Evolutionary conservation across 2,888 invertebrate genomes (phyloP).

Genomic region (Caenorhabditis becei): DNA sequence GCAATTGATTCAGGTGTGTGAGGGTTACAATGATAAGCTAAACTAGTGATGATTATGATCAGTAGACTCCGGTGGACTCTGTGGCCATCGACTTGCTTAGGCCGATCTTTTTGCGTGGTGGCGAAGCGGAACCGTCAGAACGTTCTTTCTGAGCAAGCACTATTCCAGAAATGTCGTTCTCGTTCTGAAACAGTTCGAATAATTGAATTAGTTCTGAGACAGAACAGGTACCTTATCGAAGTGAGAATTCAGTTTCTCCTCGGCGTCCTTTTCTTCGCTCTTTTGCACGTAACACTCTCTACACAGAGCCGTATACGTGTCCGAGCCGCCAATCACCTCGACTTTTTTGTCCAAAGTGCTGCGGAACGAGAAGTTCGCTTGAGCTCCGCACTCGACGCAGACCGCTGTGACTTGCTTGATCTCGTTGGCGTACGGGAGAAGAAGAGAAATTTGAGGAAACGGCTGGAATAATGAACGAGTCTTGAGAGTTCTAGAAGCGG

Average conservation of each 20-base stretch:
- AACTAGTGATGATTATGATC: not conserved
- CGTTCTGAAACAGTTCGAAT: conserved; percentile 42
- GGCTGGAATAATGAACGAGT: conserved; percentile 62
- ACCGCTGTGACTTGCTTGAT: conserved; percentile 71
- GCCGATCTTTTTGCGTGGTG: conserved; percentile 61
- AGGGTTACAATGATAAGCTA: conserved; percentile 1
- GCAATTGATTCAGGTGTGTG: conserved; percentile 51
- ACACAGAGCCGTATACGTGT: conserved; percentile 71
- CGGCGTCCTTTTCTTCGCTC: conserved; percentile 54
- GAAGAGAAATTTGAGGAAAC: conserved; percentile 69
- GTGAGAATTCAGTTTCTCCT: conserved; percentile 43
- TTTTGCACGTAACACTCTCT: conserved; percentile 61
- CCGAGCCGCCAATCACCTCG: conserved; percentile 72
- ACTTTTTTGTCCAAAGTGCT: conserved; percentile 70
- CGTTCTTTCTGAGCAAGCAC: conserved; percentile 31
- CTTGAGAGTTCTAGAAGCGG: not conserved
- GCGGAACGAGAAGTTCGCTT: conserved; percentile 71
- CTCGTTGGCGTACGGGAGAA: conserved; percentile 69
- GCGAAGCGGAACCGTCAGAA: conserved; percentile 37
- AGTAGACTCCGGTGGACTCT: conserved; percentile 20
- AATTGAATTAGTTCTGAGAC: not conserved
- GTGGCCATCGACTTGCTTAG: conserved; percentile 52
- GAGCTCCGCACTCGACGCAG: conserved; percentile 68
- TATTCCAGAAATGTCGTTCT: conserved; percentile 47
- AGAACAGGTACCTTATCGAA: conserved; percentile 19